Evolutionary conservation across 30 jellyfish, hydroid and myxozoan genomes (phyloP), one percentile per base, ranked within the genome.

Genomic region (Aurelia sp.): DNA sequence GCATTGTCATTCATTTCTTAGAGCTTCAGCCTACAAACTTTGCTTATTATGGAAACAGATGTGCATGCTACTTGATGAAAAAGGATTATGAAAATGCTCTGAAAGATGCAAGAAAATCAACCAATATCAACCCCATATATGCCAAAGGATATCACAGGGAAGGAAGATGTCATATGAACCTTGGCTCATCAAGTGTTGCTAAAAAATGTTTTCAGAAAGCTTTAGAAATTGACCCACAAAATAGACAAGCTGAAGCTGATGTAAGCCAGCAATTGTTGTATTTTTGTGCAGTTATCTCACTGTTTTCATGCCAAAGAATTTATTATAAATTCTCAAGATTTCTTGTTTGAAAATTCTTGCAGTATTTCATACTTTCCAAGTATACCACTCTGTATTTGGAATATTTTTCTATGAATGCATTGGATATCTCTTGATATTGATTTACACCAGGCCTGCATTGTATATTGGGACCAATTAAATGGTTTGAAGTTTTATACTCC

Each of bases 11-110:
- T 75, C 72, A 41, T 51, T 16, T 74, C 68, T 35, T 72, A 95
- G 98, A 86, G 12, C 93, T 95, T 22, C 95, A 95, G 51, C 99
- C 99, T 33, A 59, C 84, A 27, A 74, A 86, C 70, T 97, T 87
- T 64, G 99, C 99, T 2, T 95, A 90, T 67, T 95, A 95, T 75
- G 97, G 98, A 51, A 95, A 95, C 72, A 82, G 99, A 47, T 86
- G 97, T 48, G 99, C 99, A n/a, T 93, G 97, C 22, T 95, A 80
- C 59, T 52, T 95, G 89, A 95, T 95, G 99, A 67, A 22, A 18
- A 77, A 78, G 58, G 96, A 95, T 5, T 95, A 17, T 78, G 89
- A 86, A 50, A 74, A 66, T 53, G 97, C 98, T 17, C 86, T 95
- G 51, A 91, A 80, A 4, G 99, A 95, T 95, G 96, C 99, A 63